Percentiles rank a stretch among this genome's conserved stretches.
phyloP scores from a whole-genome alignment of 2,113 vertebrate species.

The Mastomys coucha region DNA sequence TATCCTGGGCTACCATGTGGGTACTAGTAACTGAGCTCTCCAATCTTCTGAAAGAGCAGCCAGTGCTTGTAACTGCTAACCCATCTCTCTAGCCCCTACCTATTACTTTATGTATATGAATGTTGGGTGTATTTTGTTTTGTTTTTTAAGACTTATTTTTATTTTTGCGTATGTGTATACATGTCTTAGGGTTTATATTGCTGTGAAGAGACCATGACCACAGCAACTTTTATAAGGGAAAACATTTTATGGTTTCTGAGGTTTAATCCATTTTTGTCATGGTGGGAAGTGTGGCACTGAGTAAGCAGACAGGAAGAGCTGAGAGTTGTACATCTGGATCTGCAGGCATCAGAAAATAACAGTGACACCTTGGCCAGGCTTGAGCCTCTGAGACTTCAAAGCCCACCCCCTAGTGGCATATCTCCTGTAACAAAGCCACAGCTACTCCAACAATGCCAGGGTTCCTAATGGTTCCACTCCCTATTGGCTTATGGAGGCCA shows the following conservation, averaged over 20 bases:
- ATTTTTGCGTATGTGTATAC: neutral
- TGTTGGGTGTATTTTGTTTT: neutral
- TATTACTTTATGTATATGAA: neutral
- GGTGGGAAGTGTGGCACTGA: neutral
- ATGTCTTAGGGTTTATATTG: neutral
- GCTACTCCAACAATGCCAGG: neutral
- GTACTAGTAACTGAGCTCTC: neutral
- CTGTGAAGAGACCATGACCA: neutral
- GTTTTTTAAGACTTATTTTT: no score
- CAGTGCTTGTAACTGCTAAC: neutral
- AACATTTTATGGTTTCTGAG: neutral
- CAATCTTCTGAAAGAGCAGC: neutral
- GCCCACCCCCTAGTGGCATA: neutral
- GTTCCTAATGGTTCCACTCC: neutral
- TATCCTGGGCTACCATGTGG: neutral
- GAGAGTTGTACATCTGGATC: neutral
- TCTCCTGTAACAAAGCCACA: neutral
- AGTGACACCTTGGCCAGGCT: neutral
- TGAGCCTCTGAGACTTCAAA: neutral
- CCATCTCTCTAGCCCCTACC: neutral
- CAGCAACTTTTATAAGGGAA: neutral
- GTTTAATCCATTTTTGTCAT: neutral
- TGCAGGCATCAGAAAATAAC: neutral
- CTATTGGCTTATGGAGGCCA: neutral
- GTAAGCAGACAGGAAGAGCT: neutral